Evolutionary conservation across 2,888 invertebrate species (phyloP).

Genomic region (Macrophya annulata): DNA sequence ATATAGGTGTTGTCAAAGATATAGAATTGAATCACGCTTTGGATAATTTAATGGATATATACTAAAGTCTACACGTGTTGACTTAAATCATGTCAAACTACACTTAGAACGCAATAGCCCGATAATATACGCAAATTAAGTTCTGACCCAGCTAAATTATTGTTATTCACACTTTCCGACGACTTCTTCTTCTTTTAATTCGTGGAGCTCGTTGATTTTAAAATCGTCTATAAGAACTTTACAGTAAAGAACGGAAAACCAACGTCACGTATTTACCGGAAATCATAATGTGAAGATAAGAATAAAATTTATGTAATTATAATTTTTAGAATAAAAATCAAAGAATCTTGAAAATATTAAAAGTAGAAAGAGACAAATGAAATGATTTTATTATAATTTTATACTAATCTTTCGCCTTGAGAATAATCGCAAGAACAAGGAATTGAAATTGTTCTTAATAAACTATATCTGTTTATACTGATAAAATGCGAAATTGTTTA

Average conservation of each 20-base stretch:
- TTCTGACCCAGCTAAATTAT: conserved; percentile 2
- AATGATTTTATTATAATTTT: not conserved
- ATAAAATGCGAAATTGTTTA: not conserved
- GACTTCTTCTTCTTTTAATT: not conserved
- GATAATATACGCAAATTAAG: conserved; percentile 17
- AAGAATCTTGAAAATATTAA: not conserved
- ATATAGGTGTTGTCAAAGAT: not conserved
- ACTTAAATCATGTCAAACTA: not conserved
- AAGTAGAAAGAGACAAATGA: not conserved
- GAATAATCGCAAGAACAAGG: not conserved
- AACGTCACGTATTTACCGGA: not conserved
- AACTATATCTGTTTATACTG: not conserved
- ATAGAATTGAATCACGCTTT: conserved; percentile 9
- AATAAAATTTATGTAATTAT: not conserved
- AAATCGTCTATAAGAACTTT: not conserved
- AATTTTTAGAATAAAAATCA: no score
- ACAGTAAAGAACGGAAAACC: not conserved
- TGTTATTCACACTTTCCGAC: not conserved
- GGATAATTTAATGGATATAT: not conserved
- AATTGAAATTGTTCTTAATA: not conserved
- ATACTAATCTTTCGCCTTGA: not conserved
- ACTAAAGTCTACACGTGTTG: not conserved
- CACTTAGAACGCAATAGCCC: not conserved
- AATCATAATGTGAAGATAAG: not conserved
- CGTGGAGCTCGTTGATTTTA: not conserved